Conservation (phyloP, 2,113 vertebrate species). For the Shinisaurus crocodilurus region DNA sequence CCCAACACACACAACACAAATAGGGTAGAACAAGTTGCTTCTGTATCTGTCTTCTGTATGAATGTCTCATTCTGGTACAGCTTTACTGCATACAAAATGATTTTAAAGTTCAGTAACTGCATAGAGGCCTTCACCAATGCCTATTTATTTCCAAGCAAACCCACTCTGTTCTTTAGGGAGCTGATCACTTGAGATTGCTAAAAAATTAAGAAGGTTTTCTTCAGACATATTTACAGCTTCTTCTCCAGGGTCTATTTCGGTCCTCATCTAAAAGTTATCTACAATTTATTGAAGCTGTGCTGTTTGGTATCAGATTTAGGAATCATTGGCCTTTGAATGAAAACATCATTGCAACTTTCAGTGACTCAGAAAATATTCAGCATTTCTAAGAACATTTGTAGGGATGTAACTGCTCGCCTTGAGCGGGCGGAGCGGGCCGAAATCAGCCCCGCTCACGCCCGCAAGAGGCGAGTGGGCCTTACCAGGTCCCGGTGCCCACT, state of each 20-base stretch:
- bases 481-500: too few relatives aligned
- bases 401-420: too few relatives aligned
- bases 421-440: too few relatives aligned
- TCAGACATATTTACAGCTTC: constrained; percentile 64
- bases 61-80: constrained; percentile 49
- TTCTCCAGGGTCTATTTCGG: constrained; percentile 70
- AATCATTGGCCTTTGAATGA: constrained; percentile 44
- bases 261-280: constrained; percentile 53
- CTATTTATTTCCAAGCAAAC: constrained; percentile 56
- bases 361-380: constrained; percentile 41
- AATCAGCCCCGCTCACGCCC: too few relatives aligned
- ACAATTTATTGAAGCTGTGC: constrained; percentile 59
- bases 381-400: constrained; percentile 26
- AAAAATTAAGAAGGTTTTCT: constrained; percentile 37
- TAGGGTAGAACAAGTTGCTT: constrained; percentile 5
- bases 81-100: constrained; percentile 48
- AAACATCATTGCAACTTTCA: constrained; percentile 26
- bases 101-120: constrained; percentile 54
- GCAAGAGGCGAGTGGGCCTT: too few relatives aligned
- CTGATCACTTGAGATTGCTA: constrained; percentile 65
- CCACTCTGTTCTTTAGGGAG: constrained; percentile 66
- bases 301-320: constrained; percentile 50
- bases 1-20: constrained; percentile 27
- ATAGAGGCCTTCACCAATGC: constrained; percentile 54
- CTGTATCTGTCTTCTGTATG: constrained; percentile 23